These are phyloP conservation scores for Smittia sp. DNA, from an alignment of 2,888 invertebrate genomes.

Conservation along the genomic window DNA sequence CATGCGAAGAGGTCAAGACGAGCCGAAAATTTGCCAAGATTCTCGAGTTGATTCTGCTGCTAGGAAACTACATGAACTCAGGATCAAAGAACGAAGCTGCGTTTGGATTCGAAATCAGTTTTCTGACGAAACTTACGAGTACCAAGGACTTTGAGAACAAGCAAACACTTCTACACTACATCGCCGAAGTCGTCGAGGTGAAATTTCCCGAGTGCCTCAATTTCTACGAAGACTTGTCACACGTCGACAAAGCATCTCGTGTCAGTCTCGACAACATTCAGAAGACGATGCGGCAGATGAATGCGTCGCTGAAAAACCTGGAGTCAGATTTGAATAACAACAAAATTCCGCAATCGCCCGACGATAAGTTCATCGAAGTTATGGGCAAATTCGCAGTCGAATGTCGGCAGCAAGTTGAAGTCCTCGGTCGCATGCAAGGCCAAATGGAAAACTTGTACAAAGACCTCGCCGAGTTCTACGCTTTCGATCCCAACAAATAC, in stretches of 20 bases:
- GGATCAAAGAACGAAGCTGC: slow-evolving; percentile 92
- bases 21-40: slow-evolving; percentile 89
- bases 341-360: slow-evolving; percentile 71
- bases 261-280: slow-evolving; percentile 81
- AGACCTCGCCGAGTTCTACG: slow-evolving; percentile 83
- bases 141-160: slow-evolving; percentile 94
- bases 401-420: slow-evolving; percentile 81
- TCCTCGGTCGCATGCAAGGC: slow-evolving; percentile 88
- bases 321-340: slow-evolving; percentile 89
- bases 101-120: slow-evolving; percentile 95
- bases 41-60: slow-evolving; percentile 79
- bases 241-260: slow-evolving; percentile 84
- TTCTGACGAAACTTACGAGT: slow-evolving; percentile 83
- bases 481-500: slow-evolving; percentile 91
- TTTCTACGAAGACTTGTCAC: slow-evolving; percentile 85
- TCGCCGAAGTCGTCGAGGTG: slow-evolving; percentile 82
- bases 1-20: slow-evolving; percentile 88
- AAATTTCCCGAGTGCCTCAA: slow-evolving; percentile 82
- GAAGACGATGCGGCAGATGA: slow-evolving; percentile 80
- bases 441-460: slow-evolving; percentile 86
- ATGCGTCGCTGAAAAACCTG: slow-evolving; percentile 78
- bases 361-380: slow-evolving; percentile 80
- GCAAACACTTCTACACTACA: slow-evolving; percentile 86
- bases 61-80: slow-evolving; percentile 97
- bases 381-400: slow-evolving; percentile 87